Evolutionary conservation across 1,140 invertebrate species (phyloP), one percentile per base, ranked within the genome.

Genomic region (Apocrypta bakeri): DNA sequence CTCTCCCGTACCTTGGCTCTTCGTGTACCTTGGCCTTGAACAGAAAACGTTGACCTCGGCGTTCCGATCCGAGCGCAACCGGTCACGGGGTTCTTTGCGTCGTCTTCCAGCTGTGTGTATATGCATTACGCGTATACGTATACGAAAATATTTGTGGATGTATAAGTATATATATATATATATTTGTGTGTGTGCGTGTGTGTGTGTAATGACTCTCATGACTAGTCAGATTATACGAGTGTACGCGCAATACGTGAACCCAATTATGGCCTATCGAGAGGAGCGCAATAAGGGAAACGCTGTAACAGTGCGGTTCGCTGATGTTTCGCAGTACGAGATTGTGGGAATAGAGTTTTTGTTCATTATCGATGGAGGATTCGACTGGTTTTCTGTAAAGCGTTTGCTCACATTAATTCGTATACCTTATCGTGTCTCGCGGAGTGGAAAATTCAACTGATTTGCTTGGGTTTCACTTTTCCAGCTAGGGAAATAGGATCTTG

Each of bases 31-130:
- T 90, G 88, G 88, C 90, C 89, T 90, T 90, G 89, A 89, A 89
- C 86, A 86, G 89, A 87, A 90, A 90, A 86, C 89, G 87, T 90
- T 90, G 89, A 90, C 90, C 89, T 90, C 89, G 82, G 82, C 89
- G 88, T 89, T 90, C 87, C 88, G 87, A 85, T 88, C 85, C 77
- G 86, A 89, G 87, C 84, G 85, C 87, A 90, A 90, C 87, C 88
- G 88, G 87, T 88, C 88, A 88, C 84, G 82, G 88, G 87, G 85
- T 87, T 87, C 88, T 86, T 85, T 40, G 73, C 73, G 61, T 31
- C 56, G 27, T 71, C 73, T 79, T 72, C 14, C 48, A 56, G 48
- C 48, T 56, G 31, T 33, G 25, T 2, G 14, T 69, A 40, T n/a
- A 40, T 72, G n/a, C 21, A 72, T 25, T 40, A 25, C 8, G 11